These are phyloP conservation scores for Hypolimnas misippus DNA, from an alignment of 2,888 invertebrate species.

Conservation along the genomic window DNA sequence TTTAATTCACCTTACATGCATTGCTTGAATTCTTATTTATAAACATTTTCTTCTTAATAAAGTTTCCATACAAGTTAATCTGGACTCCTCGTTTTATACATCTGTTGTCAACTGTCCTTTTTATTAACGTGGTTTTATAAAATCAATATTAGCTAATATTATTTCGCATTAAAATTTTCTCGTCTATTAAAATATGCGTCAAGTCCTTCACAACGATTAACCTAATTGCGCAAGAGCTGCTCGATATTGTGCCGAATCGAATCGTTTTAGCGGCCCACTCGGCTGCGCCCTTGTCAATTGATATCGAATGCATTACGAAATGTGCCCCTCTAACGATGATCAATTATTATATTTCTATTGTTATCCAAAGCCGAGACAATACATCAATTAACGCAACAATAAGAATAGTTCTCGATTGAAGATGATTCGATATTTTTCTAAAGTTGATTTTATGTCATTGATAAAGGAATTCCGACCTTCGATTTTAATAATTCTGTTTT, in stretches of 20 bases:
- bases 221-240: conserved; percentile 63
- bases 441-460: conserved; percentile 13
- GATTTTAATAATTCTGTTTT: not conserved
- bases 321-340: conserved; percentile 60
- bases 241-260: conserved; percentile 68
- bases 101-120: not conserved
- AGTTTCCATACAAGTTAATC: conserved; percentile 17
- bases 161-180: conserved; percentile 15
- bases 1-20: conserved; percentile 40
- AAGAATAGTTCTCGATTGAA: conserved; percentile 21
- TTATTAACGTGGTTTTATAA: not conserved
- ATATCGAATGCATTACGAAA: conserved; percentile 61
- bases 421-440: conserved; percentile 10
- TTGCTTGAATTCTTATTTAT: conserved; percentile 28
- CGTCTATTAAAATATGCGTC: conserved; percentile 41
- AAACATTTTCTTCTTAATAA: conserved; percentile 16
- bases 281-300: conserved; percentile 60
- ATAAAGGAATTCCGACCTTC: not conserved
- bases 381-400: conserved; percentile 43
- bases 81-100: not conserved
- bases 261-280: conserved; percentile 64
- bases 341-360: conserved; percentile 60
- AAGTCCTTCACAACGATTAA: conserved; percentile 76
- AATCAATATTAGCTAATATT: not conserved
- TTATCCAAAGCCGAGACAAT: conserved; percentile 57